Base-by-base conservation (phyloP, 2,888 invertebrate species). In the Dexiosoma caninum region DNA sequence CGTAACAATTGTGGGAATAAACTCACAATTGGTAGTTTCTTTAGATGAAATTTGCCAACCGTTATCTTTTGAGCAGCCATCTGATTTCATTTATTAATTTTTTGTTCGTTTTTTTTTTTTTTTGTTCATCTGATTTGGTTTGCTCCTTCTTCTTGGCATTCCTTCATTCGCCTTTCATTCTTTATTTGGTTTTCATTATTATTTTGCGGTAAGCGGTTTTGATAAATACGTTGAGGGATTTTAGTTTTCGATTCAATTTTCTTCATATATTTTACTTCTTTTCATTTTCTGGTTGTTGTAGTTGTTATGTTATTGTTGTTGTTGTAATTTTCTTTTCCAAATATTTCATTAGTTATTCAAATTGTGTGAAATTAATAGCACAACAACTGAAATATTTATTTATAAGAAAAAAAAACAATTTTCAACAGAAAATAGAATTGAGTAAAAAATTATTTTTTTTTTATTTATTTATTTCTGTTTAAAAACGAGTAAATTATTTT, bases 221-320 rank as follows among this genome's bases (percentile, higher is more conserved):
- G 46, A 71, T 80, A 80, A 80, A 80, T 80, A 60, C 66, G 75
- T 75, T 80, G 16, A 60, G 80, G 80, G 80, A 80, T 71, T 80
- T 80, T 62, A 55, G 53, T 76, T 75, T 66, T 75, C 66, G 27
- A 35, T 71, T 67, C 35, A 16, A 16, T n/a, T 64, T 57, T 14
- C 57, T 23, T 35, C 2, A 40, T 12, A 59, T 14, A 19, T 27
- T 49, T 16, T 42, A 55, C 46, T 49, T 60, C 1, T 7, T 37
- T 27, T 27, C 6, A n/a, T 2, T 49, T 9, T 49, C 32, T 32
- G 1, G 16, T n/a, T n/a, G n/a, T n/a, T n/a, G n/a, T n/a, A n/a
- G n/a, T n/a, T n/a, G n/a, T n/a, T n/a, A n/a, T n/a, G n/a, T n/a
- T n/a, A n/a, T n/a, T n/a, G n/a, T n/a, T n/a, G n/a, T n/a, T n/a